A percentile compares a stretch with the other conserved stretches of the same genome.
Conservation (phyloP, 2,113 vertebrate species). For the Paramisgurnus dabryanus region DNA sequence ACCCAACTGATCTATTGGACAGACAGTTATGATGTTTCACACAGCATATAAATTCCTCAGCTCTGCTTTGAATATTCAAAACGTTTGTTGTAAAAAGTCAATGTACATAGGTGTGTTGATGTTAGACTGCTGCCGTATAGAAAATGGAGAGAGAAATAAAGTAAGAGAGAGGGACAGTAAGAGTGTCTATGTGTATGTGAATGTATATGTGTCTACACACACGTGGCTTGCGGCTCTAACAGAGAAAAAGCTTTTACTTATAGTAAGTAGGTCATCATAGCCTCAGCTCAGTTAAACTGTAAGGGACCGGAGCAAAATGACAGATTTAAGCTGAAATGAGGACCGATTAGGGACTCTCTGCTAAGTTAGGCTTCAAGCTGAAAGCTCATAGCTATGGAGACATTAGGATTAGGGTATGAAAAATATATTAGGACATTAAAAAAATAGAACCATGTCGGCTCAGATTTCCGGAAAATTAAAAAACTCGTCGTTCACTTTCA, state of each 20-base stretch:
- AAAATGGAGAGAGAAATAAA: neutral
- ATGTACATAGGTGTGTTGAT: neutral
- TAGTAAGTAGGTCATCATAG: slow-evolving; percentile 74
- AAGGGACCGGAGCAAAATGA: slow-evolving; percentile 60
- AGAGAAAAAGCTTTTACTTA: slow-evolving; percentile 71
- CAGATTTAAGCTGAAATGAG: slow-evolving; percentile 60
- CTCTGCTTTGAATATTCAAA: neutral
- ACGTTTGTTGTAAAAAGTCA: neutral
- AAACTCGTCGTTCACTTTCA: no score
- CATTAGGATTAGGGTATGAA: neutral
- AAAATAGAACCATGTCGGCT: no score
- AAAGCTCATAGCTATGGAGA: neutral
- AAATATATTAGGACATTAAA: neutral
- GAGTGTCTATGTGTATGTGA: slow-evolving; percentile 26
- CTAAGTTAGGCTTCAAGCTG: neutral
- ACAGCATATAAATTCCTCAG: neutral
- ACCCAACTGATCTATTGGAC: neutral
- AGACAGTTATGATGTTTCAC: neutral
- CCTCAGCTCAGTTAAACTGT: slow-evolving; percentile 60
- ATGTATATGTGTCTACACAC: slow-evolving; percentile 41
- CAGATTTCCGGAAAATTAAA: no score
- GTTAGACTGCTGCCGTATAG: neutral
- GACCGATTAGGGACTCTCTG: slow-evolving; percentile 61
- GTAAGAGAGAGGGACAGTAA: neutral
- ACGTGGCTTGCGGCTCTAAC: slow-evolving; percentile 54